Percentiles rank a stretch among this genome's conserved stretches.
phyloP scores from a whole-genome alignment of 2,888 invertebrate species.

The Oithona nana region DNA sequence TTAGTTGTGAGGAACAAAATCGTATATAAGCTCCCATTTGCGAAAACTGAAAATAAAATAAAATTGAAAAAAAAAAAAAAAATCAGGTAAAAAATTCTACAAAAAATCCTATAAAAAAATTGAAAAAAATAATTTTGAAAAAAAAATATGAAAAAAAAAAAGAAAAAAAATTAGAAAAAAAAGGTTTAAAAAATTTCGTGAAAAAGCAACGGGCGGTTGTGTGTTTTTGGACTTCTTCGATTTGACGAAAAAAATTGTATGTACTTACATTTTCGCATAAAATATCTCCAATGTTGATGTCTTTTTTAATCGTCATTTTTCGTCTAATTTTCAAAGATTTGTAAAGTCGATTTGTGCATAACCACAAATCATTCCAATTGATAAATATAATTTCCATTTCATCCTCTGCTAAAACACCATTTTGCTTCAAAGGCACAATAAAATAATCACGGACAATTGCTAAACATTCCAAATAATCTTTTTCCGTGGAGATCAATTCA shows the following conservation, averaged over 20 bases:
- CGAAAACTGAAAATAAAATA: too few relatives aligned
- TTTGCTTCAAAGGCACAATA: neutral
- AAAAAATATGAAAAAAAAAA: too few relatives aligned
- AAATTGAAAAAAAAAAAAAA: slow-evolving; percentile 23
- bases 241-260: too few relatives aligned
- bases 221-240: too few relatives aligned
- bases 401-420: neutral
- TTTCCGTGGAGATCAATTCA: neutral
- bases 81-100: neutral
- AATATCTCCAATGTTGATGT: slow-evolving; percentile 40
- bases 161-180: too few relatives aligned
- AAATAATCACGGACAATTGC: neutral
- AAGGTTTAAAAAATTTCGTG: too few relatives aligned
- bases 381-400: neutral
- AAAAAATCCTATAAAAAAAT: too few relatives aligned
- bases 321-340: neutral
- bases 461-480: neutral
- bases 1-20: slow-evolving; percentile 52
- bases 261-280: slow-evolving; percentile 50
- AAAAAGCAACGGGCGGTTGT: too few relatives aligned
- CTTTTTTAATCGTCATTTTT: neutral
- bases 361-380: neutral
- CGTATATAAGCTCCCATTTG: slow-evolving; percentile 49
- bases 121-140: too few relatives aligned
- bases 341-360: neutral